Evolutionary conservation across 2,888 invertebrate species (phyloP), one percentile per base, ranked within the genome.

Genomic region (Dolichomitus sp.): DNA sequence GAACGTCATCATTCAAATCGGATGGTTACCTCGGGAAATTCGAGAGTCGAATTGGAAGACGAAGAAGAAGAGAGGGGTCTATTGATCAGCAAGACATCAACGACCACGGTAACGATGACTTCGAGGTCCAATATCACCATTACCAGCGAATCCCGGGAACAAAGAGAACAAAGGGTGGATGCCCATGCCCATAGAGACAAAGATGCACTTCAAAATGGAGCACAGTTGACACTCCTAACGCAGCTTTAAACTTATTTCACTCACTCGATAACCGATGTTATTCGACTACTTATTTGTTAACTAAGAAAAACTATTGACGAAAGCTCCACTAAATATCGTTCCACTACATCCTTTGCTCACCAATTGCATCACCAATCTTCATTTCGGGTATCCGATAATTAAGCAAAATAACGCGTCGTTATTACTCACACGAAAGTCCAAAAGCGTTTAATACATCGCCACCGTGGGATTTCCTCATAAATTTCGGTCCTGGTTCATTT

Each of bases 31-130:
- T 89, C 91, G 0, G 89, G 88, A 0, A 91, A 89, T 9, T 90
- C 92, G 23, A 88, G 90, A n/a, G 81, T 88, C 48, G 91, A 93
- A 6, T 77, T 88, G 0, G 93, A 92, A 0, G 94, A 94, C 23
- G 95, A 95, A 50, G 95, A 95, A 27, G 94, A 94, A 65, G 95
- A 95, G 85, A 91, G 94, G 59, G 95, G 95, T 7, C 92, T 95
- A 9, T 87, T 95, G 68, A 94, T 95, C 42, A 94, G 94, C 84
- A 95, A 94, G 87, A 94, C 94, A 19, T 95, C 95, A 4, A 95
- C 95, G 14, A 95, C 95, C 1, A 95, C 95, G 19, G 94, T 95
- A 42, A 95, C 95, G 3, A 94, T 95, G 94, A 95, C 95, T n/a
- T 95, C 95, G 40, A 90, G 95, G 66, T 94, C 94, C 0, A 95